A percentile compares a stretch with the other conserved stretches of the same genome.
Evolutionary conservation across 2,888 invertebrate species (phyloP).

Genomic region (Branchipolynoe longqiensis): DNA sequence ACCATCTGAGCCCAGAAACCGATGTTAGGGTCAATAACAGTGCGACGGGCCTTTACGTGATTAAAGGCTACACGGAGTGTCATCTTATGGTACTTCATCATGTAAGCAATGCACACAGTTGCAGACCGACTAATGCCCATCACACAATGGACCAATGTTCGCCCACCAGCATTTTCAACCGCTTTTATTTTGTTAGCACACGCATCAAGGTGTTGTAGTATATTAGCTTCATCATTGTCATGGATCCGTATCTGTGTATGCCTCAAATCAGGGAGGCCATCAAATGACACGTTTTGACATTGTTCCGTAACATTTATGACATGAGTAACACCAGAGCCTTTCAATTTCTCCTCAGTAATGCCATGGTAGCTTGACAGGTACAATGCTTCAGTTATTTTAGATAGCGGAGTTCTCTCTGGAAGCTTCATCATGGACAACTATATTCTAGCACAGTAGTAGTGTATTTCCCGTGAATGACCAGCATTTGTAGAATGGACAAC

Average conservation of each 20-base stretch:
- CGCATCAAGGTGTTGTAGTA: not conserved
- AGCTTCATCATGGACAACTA: not conserved
- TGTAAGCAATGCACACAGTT: conserved; percentile 15
- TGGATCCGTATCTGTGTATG: not conserved
- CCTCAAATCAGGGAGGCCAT: not conserved
- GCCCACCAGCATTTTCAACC: not conserved
- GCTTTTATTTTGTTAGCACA: conserved; percentile 32
- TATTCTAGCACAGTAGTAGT: not conserved
- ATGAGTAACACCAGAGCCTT: conserved; percentile 87
- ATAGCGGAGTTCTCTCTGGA: conserved; percentile 69
- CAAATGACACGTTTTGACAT: conserved; percentile 85
- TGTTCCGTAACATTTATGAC: conserved; percentile 92
- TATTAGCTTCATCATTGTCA: conserved; percentile 8
- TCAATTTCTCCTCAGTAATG: conserved; percentile 87
- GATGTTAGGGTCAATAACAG: not conserved
- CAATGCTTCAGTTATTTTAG: conserved; percentile 88
- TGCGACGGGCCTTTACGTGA: not conserved
- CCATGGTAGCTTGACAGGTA: conserved; percentile 91
- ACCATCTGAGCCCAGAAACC: conserved; percentile 42
- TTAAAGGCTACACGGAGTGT: not conserved
- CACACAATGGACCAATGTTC: conserved; percentile 32
- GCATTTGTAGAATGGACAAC: too few relatives aligned
- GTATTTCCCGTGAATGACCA: too few relatives aligned
- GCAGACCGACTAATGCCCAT: conserved; percentile 43
- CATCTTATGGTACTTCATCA: conserved; percentile 33